These are phyloP conservation scores for Ceyx cyanopectus DNA, from an alignment of 2,113 vertebrate genomes.

Conservation along the genomic window DNA sequence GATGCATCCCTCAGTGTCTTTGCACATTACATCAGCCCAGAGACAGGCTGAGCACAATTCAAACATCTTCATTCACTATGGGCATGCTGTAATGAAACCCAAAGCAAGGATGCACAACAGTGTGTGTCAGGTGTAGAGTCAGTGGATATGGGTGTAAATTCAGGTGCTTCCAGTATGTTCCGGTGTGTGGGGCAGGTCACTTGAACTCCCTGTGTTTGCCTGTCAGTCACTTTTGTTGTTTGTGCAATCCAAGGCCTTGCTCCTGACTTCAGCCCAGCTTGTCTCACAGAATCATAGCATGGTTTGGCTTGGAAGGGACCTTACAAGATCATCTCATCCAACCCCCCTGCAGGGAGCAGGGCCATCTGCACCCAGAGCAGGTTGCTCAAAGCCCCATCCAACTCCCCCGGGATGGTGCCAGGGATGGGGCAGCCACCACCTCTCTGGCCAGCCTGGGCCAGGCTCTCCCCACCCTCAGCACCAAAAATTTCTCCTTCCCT, in stretches of 20 bases:
- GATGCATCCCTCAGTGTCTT: background rate
- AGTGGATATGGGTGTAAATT: background rate
- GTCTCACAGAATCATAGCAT: background rate
- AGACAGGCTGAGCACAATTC: background rate
- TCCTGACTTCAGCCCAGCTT: background rate
- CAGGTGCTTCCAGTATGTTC: background rate
- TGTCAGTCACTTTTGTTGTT: background rate
- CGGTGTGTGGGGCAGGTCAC: background rate
- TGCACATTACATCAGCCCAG: background rate
- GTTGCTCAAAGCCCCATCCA: background rate
- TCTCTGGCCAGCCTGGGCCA: background rate
- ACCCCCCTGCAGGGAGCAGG: background rate
- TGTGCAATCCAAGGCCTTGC: background rate
- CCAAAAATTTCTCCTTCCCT: background rate
- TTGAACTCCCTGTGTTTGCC: background rate
- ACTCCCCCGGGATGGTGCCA: background rate
- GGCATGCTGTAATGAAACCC: background rate
- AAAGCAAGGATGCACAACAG: background rate
- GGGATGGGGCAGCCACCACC: background rate
- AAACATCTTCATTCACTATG: background rate
- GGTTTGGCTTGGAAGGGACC: background rate
- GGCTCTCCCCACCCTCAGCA: background rate
- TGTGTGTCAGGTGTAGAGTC: accelerated
- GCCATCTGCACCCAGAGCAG: background rate
- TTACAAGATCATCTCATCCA: background rate